Percentiles rank a stretch among this genome's conserved stretches.
Conservation (phyloP, 2,888 invertebrate species). For the Zaprionus lineosus region DNA sequence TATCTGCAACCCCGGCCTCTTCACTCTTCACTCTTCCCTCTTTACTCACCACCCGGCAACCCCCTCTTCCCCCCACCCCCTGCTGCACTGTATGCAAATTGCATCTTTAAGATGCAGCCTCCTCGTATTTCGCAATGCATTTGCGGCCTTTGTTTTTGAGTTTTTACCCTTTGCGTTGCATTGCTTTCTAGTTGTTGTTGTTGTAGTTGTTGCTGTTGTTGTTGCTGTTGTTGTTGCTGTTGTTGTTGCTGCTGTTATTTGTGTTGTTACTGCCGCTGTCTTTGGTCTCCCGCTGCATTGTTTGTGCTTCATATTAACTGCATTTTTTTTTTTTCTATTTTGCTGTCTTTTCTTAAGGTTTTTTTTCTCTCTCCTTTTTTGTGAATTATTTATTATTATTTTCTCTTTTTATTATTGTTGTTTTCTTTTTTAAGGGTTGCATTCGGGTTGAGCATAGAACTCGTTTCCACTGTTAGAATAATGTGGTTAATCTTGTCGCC, state of each 20-base stretch:
- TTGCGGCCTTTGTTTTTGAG: constrained; percentile 55
- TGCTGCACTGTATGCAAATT: constrained; percentile 50
- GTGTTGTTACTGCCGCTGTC: constrained; percentile 7
- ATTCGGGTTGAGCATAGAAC: constrained; percentile 66
- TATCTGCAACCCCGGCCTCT: too few relatives aligned
- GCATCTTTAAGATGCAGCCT: constrained; percentile 69
- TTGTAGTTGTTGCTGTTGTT: constrained; percentile 27
- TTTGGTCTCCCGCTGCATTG: constrained; percentile 44
- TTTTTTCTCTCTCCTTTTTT: too few relatives aligned
- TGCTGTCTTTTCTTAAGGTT: too few relatives aligned
- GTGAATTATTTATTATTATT: constrained; percentile 42
- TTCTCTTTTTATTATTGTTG: constrained; percentile 10
- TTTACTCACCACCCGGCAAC: too few relatives aligned
- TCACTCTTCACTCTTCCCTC: too few relatives aligned
- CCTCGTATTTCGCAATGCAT: constrained; percentile 66
- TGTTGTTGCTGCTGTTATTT: constrained; percentile 24
- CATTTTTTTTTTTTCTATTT: constrained; percentile 21
- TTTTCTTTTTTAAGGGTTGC: constrained; percentile 41
- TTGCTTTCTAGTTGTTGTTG: constrained; percentile 13
- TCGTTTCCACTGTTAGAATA: constrained; percentile 67
- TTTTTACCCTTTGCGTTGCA: constrained; percentile 50
- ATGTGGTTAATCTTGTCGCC: constrained; percentile 79
- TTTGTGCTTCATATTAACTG: constrained; percentile 33
- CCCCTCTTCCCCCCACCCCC: background rate
- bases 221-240: constrained; percentile 9